Evolutionary conservation across 2,797 vertebrate genomes (phyloP).

Genomic region (Gymnopithys bicolor): DNA sequence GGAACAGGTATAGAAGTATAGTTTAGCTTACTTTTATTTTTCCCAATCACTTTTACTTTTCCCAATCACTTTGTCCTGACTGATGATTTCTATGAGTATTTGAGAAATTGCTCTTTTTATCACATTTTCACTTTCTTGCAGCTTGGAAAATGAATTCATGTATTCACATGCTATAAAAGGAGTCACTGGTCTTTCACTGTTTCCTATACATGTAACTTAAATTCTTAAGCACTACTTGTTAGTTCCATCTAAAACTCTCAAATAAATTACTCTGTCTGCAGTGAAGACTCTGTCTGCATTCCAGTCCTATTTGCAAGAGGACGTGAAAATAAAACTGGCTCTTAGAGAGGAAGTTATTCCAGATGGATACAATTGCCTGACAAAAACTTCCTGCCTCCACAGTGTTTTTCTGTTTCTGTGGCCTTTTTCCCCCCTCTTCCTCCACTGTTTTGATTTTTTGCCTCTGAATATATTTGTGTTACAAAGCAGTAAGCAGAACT

Average conservation of each 20-base stretch:
- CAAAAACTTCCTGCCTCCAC: background rate
- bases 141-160: background rate
- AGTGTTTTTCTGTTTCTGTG: background rate
- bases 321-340: background rate
- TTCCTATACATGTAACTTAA: background rate
- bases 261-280: background rate
- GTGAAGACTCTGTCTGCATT: background rate
- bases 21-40: background rate
- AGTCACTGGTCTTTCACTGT: background rate
- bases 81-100: background rate
- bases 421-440: rapidly evolving
- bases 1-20: background rate
- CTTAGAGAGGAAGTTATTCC: constrained; percentile 6
- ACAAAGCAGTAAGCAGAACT: background rate
- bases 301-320: background rate
- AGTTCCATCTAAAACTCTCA: background rate
- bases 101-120: background rate
- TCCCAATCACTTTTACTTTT: background rate
- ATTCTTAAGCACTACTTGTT: background rate
- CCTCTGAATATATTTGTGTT: background rate
- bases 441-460: background rate
- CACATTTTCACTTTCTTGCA: background rate
- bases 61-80: background rate
- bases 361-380: background rate
- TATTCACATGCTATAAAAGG: background rate